phyloP scores from a whole-genome alignment of 2,888 invertebrate species.

The Cephus runcator region DNA sequence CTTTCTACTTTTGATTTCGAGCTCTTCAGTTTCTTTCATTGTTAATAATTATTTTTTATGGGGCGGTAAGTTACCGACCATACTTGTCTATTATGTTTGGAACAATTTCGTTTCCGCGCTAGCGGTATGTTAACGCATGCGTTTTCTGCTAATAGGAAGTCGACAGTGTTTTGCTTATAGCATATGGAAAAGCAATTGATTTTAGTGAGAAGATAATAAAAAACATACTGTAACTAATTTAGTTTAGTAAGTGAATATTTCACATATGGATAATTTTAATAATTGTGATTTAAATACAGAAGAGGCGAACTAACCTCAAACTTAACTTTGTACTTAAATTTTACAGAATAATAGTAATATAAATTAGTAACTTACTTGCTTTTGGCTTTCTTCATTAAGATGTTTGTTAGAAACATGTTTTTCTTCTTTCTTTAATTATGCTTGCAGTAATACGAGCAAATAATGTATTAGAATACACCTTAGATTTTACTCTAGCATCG shows the following conservation, averaged over 20 bases:
- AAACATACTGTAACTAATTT: conserved; percentile 3
- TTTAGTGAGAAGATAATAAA: background rate
- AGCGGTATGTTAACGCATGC: too few relatives aligned
- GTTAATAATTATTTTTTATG: background rate
- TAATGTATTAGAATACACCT: background rate
- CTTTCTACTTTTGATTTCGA: too few relatives aligned
- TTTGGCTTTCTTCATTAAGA: conserved; percentile 77
- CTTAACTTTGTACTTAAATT: conserved; percentile 3
- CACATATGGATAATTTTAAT: background rate
- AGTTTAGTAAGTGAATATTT: background rate
- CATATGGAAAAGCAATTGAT: background rate
- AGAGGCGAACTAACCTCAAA: conserved; percentile 6
- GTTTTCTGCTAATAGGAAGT: background rate
- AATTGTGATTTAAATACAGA: background rate
- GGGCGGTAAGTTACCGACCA: background rate
- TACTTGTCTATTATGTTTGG: background rate
- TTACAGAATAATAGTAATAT: conserved; percentile 13
- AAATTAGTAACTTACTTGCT: conserved; percentile 74
- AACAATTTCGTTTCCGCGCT: background rate
- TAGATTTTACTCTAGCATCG: background rate
- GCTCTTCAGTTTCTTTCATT: too few relatives aligned
- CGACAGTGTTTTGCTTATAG: background rate
- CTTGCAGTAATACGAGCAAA: background rate
- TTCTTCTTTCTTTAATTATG: background rate
- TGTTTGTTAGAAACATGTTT: conserved; percentile 76